Conservation (phyloP, 2,888 invertebrate genomes). For the Brachyptera risi region DNA sequence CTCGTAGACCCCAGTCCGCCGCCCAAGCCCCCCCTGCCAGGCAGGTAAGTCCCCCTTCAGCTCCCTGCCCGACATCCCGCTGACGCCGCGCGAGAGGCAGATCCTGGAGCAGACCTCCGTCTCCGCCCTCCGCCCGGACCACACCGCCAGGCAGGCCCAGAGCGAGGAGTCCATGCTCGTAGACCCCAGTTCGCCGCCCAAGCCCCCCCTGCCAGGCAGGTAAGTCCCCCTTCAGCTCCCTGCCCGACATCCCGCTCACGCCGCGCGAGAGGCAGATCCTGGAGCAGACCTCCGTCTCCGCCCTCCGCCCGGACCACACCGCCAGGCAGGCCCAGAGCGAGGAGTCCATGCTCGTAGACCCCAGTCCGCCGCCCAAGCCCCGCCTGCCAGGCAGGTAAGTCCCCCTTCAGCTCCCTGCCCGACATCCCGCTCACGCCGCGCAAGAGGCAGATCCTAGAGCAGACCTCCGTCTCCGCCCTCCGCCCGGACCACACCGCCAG, state of each 20-base stretch:
- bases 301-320: constrained; percentile 45
- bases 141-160: too few relatives aligned
- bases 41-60: too few relatives aligned
- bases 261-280: constrained; percentile 67
- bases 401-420: constrained; percentile 65
- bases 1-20: constrained; percentile 68
- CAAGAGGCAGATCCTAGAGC: constrained; percentile 56
- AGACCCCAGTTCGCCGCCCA: constrained; percentile 74
- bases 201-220: constrained; percentile 83
- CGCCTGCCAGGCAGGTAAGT: constrained; percentile 81
- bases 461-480: not conserved
- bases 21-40: constrained; percentile 86
- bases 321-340: constrained; percentile 76
- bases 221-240: too few relatives aligned
- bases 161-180: constrained; percentile 45
- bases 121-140: too few relatives aligned
- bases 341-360: constrained; percentile 69
- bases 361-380: constrained; percentile 82
- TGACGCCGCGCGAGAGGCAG: constrained; percentile 73
- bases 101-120: constrained; percentile 56
- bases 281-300: constrained; percentile 3
- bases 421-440: constrained; percentile 82
- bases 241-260: constrained; percentile 78
- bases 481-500: constrained; percentile 52
- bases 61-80: constrained; percentile 73